Base-by-base conservation (phyloP, 2,113 vertebrate species). In the Hypocryptadius cinnamomeus region DNA sequence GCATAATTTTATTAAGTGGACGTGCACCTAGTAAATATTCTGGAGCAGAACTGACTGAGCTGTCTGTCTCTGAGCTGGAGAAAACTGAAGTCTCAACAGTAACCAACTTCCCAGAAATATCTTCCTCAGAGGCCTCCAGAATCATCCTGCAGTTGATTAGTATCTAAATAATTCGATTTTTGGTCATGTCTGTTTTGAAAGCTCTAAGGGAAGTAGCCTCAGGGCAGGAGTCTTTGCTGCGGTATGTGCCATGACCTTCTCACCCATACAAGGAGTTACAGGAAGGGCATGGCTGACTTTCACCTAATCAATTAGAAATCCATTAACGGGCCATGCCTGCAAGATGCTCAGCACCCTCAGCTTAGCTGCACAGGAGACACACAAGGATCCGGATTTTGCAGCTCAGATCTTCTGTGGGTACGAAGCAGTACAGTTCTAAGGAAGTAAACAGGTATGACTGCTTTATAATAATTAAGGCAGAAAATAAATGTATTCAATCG, bases 61-160 rank as follows among this genome's bases (percentile, higher is more conserved):
- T 3, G 13, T 85, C 15, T 51, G 13, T 85, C 73, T 78, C 66
- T 12, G 31, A 94, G 57, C 33, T 42, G 77, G 51, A 66, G 84
- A 93, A 82, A 71, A 54, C 37, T 57, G 19, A 85, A 80, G 60
- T 54, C 60, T 60, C 61, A 96, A 90, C n/a, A 69, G 73, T 71
- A 83, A 79, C 78, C 53, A 74, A 33, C 59, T 87, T 85, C 60
- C 77, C 79, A 93, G 94, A 94, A 97, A 95, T 69, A 35, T 69
- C 90, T 86, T 93, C 87, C 93, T 96, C 93, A 79, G 91, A 95
- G 94, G 92, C 94, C 94, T 93, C 97, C 80, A 85, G 97, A 98
- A 97, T 98, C 97, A 98, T 98, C 97, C 99, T 99, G 99, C 97
- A 98, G 91, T 98, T 98, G 98, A 99, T 99, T 99, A 99, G 98